Evolutionary conservation across 2,113 vertebrate species (phyloP).

Genomic region (Amazona guildingii): DNA sequence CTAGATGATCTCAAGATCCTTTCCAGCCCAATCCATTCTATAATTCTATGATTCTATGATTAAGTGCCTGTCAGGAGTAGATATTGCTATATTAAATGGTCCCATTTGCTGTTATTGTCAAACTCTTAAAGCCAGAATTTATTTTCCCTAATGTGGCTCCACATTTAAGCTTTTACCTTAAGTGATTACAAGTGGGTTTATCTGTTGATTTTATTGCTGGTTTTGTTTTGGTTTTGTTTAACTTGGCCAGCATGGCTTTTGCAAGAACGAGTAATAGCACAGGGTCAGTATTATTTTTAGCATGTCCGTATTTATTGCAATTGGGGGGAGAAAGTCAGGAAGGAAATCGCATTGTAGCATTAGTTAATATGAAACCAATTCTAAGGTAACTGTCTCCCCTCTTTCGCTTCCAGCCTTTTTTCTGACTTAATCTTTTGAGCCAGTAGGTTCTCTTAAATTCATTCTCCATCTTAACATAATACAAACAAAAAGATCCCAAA

Average conservation of each 20-base stretch:
- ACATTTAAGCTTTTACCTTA: background rate
- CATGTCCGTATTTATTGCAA: background rate
- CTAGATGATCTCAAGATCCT: background rate
- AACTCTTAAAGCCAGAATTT: background rate
- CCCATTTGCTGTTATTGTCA: background rate
- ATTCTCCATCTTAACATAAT: background rate
- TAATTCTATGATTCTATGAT: background rate
- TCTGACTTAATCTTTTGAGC: background rate
- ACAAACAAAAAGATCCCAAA: background rate
- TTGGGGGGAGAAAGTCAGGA: background rate
- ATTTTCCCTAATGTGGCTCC: background rate
- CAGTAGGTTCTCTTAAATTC: background rate
- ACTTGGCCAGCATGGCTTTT: background rate
- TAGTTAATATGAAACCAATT: background rate
- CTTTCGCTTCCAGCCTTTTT: background rate
- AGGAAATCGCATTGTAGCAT: background rate
- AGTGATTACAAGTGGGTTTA: background rate
- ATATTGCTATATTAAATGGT: background rate
- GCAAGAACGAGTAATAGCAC: background rate
- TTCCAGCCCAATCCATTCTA: background rate
- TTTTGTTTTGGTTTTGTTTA: background rate
- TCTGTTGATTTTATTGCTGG: background rate
- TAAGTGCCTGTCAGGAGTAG: background rate
- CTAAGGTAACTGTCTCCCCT: background rate
- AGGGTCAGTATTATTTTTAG: background rate